Evolutionary conservation across 2,113 vertebrate species (phyloP).

Genomic region (Merops nubicus): DNA sequence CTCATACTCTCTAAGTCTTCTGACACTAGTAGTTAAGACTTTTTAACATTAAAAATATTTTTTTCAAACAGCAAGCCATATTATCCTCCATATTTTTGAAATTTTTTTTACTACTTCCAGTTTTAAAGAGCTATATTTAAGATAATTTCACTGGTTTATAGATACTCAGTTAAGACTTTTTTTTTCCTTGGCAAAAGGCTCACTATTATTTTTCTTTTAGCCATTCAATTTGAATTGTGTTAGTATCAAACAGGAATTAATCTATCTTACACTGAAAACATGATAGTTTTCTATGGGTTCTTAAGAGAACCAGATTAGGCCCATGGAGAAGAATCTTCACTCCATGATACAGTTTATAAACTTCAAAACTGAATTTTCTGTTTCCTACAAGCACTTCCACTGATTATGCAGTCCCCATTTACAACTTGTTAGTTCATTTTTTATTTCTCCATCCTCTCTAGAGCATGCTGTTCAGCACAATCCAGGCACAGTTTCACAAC

Average conservation of each 20-base stretch:
- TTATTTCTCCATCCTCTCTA: conserved; percentile 41
- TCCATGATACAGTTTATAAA: neutral
- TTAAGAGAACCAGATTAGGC: neutral
- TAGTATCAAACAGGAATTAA: neutral
- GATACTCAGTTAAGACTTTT: neutral
- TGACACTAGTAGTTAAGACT: neutral
- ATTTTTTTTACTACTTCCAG: neutral
- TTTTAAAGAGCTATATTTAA: neutral
- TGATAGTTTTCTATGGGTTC: neutral
- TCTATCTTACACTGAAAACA: neutral
- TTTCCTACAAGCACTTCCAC: neutral
- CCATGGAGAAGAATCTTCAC: neutral
- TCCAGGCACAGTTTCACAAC: conserved; percentile 24
- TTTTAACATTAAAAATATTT: neutral
- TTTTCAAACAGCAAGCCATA: neutral
- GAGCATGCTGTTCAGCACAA: conserved; percentile 20
- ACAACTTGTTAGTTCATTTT: conserved; percentile 50
- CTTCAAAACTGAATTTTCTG: neutral
- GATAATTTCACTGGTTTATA: neutral
- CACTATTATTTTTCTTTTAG: neutral
- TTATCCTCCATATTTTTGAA: neutral
- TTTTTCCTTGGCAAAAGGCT: neutral
- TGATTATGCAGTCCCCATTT: conserved; percentile 7
- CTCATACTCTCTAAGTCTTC: neutral
- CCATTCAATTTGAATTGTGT: neutral